Percentiles rank a stretch among this genome's conserved stretches.
Conservation (phyloP, 1,140 invertebrate genomes). For the Ganaspis sp. region DNA sequence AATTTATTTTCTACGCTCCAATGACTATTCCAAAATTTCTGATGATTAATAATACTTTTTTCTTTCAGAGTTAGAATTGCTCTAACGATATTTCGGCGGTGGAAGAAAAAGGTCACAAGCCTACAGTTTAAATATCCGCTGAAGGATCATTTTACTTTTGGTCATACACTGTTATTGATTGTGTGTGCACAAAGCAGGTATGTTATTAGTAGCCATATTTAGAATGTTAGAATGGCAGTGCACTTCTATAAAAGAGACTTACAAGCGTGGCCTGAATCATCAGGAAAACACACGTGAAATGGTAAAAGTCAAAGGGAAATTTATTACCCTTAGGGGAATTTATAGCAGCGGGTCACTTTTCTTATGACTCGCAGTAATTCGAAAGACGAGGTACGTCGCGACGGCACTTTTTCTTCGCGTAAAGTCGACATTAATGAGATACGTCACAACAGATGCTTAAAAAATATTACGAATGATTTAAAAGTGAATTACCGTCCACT, state of each 20-base stretch:
- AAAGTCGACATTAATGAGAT: slow-evolving; percentile 31
- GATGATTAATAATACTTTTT: too few relatives aligned
- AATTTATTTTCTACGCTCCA: too few relatives aligned
- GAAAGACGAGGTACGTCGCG: slow-evolving; percentile 21
- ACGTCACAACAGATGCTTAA: slow-evolving; percentile 26
- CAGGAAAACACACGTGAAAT: slow-evolving; percentile 27
- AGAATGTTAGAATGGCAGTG: neutral
- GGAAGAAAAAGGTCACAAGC: too few relatives aligned
- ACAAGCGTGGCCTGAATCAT: neutral
- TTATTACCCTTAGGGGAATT: slow-evolving; percentile 30
- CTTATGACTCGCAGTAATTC: slow-evolving; percentile 22
- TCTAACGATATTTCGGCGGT: too few relatives aligned
- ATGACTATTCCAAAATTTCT: too few relatives aligned
- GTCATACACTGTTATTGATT: neutral
- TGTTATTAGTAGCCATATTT: slow-evolving; percentile 1
- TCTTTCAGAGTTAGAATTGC: too few relatives aligned
- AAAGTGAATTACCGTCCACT: slow-evolving; percentile 15
- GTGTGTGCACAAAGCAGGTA: neutral
- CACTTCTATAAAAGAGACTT: slow-evolving; percentile 15
- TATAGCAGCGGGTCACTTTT: slow-evolving; percentile 28
- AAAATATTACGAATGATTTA: slow-evolving; percentile 28
- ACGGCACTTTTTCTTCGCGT: slow-evolving; percentile 18
- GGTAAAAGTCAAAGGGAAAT: slow-evolving; percentile 28
- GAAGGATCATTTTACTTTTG: neutral
- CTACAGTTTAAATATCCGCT: too few relatives aligned